Conservation (phyloP, 2,113 vertebrate genomes). For the Monopterus albus region DNA sequence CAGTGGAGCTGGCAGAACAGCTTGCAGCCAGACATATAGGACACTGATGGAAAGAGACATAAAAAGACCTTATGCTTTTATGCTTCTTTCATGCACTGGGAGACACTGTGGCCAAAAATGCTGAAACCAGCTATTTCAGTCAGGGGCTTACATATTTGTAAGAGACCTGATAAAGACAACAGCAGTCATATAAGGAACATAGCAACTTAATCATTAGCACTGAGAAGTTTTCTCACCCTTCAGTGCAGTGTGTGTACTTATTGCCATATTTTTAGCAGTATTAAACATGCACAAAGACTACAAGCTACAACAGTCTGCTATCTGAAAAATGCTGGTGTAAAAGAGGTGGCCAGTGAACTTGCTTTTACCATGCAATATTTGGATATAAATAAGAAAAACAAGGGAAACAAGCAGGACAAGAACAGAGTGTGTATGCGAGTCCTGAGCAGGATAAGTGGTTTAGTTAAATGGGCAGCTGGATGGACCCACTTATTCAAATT, state of each 20-base stretch:
- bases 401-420: not conserved
- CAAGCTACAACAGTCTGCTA: not conserved
- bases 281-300: not conserved
- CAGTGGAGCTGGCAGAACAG: slow-evolving; percentile 60
- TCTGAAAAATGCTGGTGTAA: slow-evolving; percentile 15
- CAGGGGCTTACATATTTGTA: not conserved
- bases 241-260: not conserved
- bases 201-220: not conserved
- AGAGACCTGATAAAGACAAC: not conserved
- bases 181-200: too few species aligned
- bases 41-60: slow-evolving; percentile 64
- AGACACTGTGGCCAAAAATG: slow-evolving; percentile 19
- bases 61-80: slow-evolving; percentile 62
- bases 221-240: not conserved
- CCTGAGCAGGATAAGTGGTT: slow-evolving; percentile 10
- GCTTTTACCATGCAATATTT: slow-evolving; percentile 9
- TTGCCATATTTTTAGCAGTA: slow-evolving; percentile 7
- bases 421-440: not conserved
- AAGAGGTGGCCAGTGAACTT: slow-evolving; percentile 22
- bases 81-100: slow-evolving; percentile 59
- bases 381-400: slow-evolving; percentile 14
- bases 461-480: slow-evolving; percentile 1
- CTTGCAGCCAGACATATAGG: slow-evolving; percentile 67
- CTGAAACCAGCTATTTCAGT: slow-evolving; percentile 40
- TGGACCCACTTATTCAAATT: slow-evolving; percentile 16